Evolutionary conservation across 2,113 vertebrate species (phyloP), one percentile per base, ranked within the genome.

Genomic region (Ophiodon elongatus): DNA sequence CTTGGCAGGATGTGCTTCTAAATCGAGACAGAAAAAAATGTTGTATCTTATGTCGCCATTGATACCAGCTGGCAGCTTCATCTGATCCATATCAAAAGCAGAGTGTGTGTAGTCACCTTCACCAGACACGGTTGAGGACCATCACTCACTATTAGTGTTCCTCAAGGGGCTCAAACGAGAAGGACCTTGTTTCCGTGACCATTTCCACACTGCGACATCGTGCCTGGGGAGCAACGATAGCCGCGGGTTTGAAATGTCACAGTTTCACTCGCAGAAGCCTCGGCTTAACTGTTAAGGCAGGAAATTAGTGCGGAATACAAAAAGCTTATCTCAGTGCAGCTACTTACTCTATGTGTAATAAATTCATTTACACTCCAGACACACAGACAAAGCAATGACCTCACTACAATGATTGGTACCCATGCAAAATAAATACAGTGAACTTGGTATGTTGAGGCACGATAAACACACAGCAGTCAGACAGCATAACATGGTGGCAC

Each of bases 261-360:
- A 72, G 81, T 85, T 76, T 81, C 63, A 69, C 80, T 73, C 4
- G 29, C 73, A 72, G 59, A 73, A 77, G 71, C 80, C 70, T 64
- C 45, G 6, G 70, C 27, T 76, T 1, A 67, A 79, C 77, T 74
- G 67, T 88, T 87, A 92, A 94, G 87, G 89, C 87, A 90, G 76
- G 82, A 79, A 47, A 62, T 82, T 35, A 71, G 79, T 72, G 75
- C 56, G 57, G n/a, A 63, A 39, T 66, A 86, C 1, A 60, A 66
- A 56, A 84, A 90, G 90, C 88, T 89, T 88, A 86, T 92, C 69
- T 93, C 91, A 93, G 93, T 89, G 91, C 91, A 94, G 85, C 87
- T 89, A 86, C 82, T 75, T 67, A 71, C 17, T 70, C 59, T 90
- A 57, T 74, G 64, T 80, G 67, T 76, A 57, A 83, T 85, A 72